Evolutionary conservation across 1,140 invertebrate genomes (phyloP).

Genomic region (Hycleus phaleratus): DNA sequence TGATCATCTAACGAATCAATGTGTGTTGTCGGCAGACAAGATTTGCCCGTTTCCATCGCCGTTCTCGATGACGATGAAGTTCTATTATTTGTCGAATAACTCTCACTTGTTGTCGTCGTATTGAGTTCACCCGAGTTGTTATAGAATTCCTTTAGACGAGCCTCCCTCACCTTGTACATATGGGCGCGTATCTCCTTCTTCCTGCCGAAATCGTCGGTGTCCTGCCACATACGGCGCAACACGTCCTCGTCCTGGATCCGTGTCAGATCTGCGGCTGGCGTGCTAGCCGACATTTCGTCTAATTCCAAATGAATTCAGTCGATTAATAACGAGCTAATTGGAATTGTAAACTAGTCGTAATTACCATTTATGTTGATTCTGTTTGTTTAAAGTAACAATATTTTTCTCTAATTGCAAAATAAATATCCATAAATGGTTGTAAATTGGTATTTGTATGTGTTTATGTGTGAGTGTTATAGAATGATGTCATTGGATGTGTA

Average conservation of each 20-base stretch:
- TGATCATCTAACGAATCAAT: conserved; percentile 64
- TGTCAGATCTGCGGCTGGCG: conserved; percentile 48
- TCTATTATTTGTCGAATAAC: not conserved
- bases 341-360: no score
- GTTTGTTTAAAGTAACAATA: no score
- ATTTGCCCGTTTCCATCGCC: conserved; percentile 35
- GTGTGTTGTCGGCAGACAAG: conserved; percentile 36
- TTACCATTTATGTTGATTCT: no score
- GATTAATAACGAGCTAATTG: not conserved
- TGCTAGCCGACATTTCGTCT: conserved; percentile 32
- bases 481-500: not conserved
- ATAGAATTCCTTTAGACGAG: conserved; percentile 64
- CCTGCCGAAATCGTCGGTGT: conserved; percentile 74
- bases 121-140: conserved; percentile 44
- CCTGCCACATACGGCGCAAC: conserved; percentile 69
- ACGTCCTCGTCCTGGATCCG: conserved; percentile 64
- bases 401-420: no score
- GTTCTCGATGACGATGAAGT: not conserved
- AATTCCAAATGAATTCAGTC: not conserved
- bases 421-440: not conserved
- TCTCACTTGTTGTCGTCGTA: conserved; percentile 23
- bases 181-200: conserved; percentile 78
- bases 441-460: not conserved
- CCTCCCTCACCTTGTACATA: conserved; percentile 73
- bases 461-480: not conserved